Conservation (phyloP, 1,140 invertebrate genomes). For the Nautilus pompilius region DNA sequence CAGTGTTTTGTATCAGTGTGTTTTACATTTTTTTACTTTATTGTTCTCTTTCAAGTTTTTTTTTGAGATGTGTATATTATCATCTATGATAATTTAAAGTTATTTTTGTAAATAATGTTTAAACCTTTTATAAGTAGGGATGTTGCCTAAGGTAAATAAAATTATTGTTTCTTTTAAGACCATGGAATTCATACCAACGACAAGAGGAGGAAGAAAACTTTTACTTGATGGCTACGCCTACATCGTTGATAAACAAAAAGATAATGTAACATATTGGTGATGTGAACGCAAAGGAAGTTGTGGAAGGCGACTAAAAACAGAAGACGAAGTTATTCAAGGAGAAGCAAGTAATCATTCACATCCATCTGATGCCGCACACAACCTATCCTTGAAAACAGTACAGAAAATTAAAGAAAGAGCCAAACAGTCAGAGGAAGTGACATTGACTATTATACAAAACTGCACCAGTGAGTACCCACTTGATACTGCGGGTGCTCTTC, state of each 20-base stretch:
- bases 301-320: background rate
- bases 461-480: background rate
- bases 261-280: background rate
- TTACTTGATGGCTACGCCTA: background rate
- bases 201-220: slow-evolving; percentile 1
- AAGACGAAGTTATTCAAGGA: background rate
- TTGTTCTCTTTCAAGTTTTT: too few species aligned
- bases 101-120: too few species aligned
- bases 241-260: background rate
- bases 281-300: background rate
- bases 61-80: too few species aligned
- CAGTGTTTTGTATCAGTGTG: too few species aligned
- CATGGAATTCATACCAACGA: background rate
- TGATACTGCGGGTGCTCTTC: background rate
- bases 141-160: background rate
- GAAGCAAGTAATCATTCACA: background rate
- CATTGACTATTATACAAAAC: background rate
- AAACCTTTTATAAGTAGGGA: too few species aligned
- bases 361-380: background rate
- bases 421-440: background rate
- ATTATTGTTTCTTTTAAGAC: background rate
- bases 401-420: slow-evolving; percentile 1
- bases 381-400: slow-evolving; percentile 1
- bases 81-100: too few species aligned
- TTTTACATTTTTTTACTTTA: too few species aligned